A percentile compares a stretch with the other conserved stretches of the same genome.
Conservation (phyloP, 2,888 invertebrate species). For the Drosophila austrosaltans region DNA sequence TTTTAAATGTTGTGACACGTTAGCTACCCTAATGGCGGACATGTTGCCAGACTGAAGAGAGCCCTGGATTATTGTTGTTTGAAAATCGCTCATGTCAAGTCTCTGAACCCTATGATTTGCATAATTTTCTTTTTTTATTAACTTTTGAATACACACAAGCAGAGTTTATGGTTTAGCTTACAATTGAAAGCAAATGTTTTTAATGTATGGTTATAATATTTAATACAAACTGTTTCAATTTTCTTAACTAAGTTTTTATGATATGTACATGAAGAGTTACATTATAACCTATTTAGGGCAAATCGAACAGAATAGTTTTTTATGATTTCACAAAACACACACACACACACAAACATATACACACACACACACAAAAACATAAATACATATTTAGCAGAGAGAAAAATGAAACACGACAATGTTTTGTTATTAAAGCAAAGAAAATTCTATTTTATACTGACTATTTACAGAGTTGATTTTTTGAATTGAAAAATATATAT, state of each 20-base stretch:
- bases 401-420: slow-evolving; percentile 10
- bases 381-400: slow-evolving; percentile 1
- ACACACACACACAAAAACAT: neutral
- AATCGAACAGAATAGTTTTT: slow-evolving; percentile 30
- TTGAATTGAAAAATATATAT: slow-evolving; percentile 1
- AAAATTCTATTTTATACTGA: slow-evolving; percentile 8
- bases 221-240: slow-evolving; percentile 35
- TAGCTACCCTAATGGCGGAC: neutral
- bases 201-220: slow-evolving; percentile 30
- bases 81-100: neutral
- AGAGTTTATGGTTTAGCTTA: neutral
- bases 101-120: neutral
- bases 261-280: neutral
- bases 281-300: slow-evolving; percentile 6
- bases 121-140: neutral
- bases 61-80: neutral
- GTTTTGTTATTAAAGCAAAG: slow-evolving; percentile 30
- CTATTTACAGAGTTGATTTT: slow-evolving; percentile 11
- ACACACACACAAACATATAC: slow-evolving; percentile 21
- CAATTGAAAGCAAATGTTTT: neutral
- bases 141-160: neutral
- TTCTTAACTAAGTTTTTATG: slow-evolving; percentile 16
- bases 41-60: neutral
- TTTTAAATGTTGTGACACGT: neutral
- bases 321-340: slow-evolving; percentile 29